Percentiles rank a stretch among this genome's conserved stretches.
phyloP scores from a whole-genome alignment of 2,797 vertebrate species.

The Psittacula derbiana region DNA sequence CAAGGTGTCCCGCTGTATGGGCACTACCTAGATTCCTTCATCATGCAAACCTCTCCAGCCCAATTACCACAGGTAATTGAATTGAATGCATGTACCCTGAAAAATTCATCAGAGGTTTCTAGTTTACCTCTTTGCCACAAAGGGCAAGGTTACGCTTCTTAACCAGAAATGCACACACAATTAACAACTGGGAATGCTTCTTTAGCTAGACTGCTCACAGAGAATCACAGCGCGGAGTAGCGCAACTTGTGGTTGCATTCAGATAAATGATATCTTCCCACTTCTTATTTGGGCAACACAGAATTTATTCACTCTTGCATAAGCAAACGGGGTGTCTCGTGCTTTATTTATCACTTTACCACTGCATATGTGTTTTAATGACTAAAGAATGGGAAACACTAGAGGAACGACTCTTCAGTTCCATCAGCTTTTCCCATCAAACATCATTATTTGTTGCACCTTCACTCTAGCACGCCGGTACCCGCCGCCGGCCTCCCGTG shows the following conservation, averaged over 20 bases:
- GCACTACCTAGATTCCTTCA: not conserved
- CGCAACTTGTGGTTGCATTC: not conserved
- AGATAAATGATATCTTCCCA: not conserved
- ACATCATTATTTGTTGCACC: accelerated
- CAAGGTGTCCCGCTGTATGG: accelerated
- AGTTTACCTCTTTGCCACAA: not conserved
- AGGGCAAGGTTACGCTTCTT: not conserved
- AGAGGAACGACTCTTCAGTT: accelerated
- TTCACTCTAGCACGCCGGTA: accelerated
- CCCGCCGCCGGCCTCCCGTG: not conserved
- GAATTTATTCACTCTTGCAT: not conserved
- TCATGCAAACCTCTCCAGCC: not conserved
- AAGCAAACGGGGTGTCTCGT: not conserved
- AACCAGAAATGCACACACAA: not conserved
- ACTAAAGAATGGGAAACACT: accelerated
- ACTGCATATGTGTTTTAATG: not conserved
- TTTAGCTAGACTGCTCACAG: not conserved
- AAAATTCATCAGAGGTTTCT: not conserved
- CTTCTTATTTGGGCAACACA: not conserved
- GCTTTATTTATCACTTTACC: not conserved
- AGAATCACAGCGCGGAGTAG: not conserved
- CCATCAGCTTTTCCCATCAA: accelerated
- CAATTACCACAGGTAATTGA: not conserved
- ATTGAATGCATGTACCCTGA: not conserved
- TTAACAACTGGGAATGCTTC: not conserved